A percentile compares a stretch with the other conserved stretches of the same genome.
These are phyloP conservation scores for Craterocephalus amniculus DNA, from an alignment of 2,797 vertebrate species.

Conservation along the genomic window DNA sequence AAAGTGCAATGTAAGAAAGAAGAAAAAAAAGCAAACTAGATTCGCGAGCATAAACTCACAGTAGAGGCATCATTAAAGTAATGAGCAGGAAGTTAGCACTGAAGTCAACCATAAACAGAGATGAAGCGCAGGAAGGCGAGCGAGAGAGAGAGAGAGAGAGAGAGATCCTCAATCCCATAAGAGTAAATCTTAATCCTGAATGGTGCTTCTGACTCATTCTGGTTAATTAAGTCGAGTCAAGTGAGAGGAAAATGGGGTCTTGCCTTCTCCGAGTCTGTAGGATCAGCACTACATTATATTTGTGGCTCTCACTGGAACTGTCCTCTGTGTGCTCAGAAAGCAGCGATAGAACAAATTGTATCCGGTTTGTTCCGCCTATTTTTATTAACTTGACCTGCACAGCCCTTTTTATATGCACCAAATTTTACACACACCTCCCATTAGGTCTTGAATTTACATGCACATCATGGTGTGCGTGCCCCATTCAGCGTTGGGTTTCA, in stretches of 20 bases:
- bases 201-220: conserved; percentile 78
- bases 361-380: conserved; percentile 38
- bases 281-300: conserved; percentile 69
- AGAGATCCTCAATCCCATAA: conserved; percentile 71
- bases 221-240: conserved; percentile 80
- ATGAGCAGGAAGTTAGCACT: conserved; percentile 76
- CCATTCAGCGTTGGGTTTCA: conserved; percentile 44
- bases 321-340: conserved; percentile 59
- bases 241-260: conserved; percentile 77
- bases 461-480: conserved; percentile 23
- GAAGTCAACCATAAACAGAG: conserved; percentile 70
- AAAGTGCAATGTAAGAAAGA: conserved; percentile 59
- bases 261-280: conserved; percentile 55
- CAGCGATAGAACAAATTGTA: conserved; percentile 55
- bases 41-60: conserved; percentile 65
- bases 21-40: conserved; percentile 48
- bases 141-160: conserved; percentile 3
- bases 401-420: conserved; percentile 24
- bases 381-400: conserved; percentile 48
- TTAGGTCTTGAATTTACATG: conserved; percentile 48
- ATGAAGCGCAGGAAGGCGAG: conserved; percentile 20
- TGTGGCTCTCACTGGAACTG: conserved; percentile 59
- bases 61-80: conserved; percentile 78
- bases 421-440: conserved; percentile 25
- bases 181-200: conserved; percentile 76